phyloP scores from a whole-genome alignment of 2,888 invertebrate genomes.

The Gnatocerus cornutus region DNA sequence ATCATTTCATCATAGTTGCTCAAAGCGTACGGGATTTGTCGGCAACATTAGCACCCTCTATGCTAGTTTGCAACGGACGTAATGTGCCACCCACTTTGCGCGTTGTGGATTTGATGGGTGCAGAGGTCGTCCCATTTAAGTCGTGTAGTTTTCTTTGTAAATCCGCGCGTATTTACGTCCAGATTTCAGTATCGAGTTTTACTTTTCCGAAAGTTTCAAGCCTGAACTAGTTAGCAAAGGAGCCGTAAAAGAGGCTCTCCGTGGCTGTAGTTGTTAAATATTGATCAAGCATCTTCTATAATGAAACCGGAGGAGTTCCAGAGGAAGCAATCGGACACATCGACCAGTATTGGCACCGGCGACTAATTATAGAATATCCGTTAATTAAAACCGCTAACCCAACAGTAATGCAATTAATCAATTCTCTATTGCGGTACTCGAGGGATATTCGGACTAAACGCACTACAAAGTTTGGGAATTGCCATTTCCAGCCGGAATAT shows the following conservation, averaged over 20 bases:
- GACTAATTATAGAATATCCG: constrained; percentile 63
- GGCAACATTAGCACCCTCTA: constrained; percentile 39
- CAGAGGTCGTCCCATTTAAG: constrained; percentile 29
- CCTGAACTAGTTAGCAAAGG: constrained; percentile 29
- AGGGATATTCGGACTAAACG: constrained; percentile 48
- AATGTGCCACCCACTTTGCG: constrained; percentile 35
- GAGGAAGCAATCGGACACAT: constrained; percentile 33
- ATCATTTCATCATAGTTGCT: constrained; percentile 54
- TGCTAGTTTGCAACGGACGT: constrained; percentile 39
- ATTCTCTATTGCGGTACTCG: constrained; percentile 54
- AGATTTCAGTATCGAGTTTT: constrained; percentile 29
- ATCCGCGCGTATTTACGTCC: neutral
- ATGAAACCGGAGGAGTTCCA: constrained; percentile 28
- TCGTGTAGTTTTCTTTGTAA: too few relatives aligned
- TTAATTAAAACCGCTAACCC: constrained; percentile 61
- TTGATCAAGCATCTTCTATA: constrained; percentile 20
- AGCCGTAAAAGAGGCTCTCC: constrained; percentile 28
- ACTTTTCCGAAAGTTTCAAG: constrained; percentile 31
- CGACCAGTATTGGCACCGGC: constrained; percentile 38
- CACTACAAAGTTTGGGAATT: constrained; percentile 49
- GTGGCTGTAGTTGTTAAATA: constrained; percentile 24
- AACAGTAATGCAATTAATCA: constrained; percentile 59
- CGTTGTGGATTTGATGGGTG: constrained; percentile 30
- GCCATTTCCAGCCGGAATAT: constrained; percentile 45
- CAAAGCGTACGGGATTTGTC: constrained; percentile 44